Base-by-base conservation (phyloP, 2,113 vertebrate genomes). In the Solea senegalensis region DNA sequence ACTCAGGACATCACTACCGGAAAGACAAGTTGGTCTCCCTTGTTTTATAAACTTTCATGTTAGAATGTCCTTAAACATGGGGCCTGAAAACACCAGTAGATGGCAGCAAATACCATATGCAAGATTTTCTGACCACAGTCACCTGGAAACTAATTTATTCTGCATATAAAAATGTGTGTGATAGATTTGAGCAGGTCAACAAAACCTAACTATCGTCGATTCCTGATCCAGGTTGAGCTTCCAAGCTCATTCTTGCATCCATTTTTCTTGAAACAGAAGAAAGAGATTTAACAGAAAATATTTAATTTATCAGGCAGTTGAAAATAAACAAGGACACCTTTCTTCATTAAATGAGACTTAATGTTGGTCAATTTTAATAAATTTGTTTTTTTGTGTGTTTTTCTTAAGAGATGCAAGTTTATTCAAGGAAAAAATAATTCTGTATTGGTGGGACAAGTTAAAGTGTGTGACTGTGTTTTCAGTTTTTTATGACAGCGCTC, bases 1-100 rank as follows among this genome's bases (percentile, higher is more conserved):
- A 94, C 84, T 95, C 94, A 93, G 95, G 95, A 64, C 94, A 95
- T 65, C 94, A 96, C 89, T 95, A 95, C 91, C 96, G 95, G 95
- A 96, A 95, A 91, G 94, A 96, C 91, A 95, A 94, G 95, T 95
- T 91, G 91, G 90, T 80, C 56, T 58, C 11, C n/a, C 0, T 4
- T 14, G 7, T 41, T 65, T 77, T 16, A 16, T 21, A 21, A 21
- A 21, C 6, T 39, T 55, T 8, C 49, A 1, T 1, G 43, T n/a
- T 2, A 21, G 21, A 0, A 26, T 13, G 8, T 3, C 55, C 27
- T 39, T 41, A 43, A 41, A 54, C 5, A 62, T 4, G 3, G 0
- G 28, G 50, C 41, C 16, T 39, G 0, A 45, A 65, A 27, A n/a
- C 0, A 9, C 84, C 91, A 90, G 28, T 62, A 89, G 90, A 61